Conservation (phyloP, 2,797 vertebrate species). For the Lepidocolaptes lacrymiger region DNA sequence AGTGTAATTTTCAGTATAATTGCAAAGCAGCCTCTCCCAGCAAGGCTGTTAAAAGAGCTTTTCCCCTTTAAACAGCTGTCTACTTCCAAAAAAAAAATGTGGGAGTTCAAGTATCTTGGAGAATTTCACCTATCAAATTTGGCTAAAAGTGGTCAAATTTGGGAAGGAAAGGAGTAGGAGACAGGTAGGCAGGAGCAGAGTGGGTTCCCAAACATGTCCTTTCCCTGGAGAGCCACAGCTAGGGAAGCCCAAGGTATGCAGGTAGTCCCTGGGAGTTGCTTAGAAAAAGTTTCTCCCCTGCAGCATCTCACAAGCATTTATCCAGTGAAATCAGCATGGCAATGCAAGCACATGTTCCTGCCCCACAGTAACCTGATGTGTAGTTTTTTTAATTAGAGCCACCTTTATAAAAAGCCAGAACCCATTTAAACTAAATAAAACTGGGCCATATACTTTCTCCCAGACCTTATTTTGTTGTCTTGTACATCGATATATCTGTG, state of each 20-base stretch:
- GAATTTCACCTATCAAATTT: not conserved
- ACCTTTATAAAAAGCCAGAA: not conserved
- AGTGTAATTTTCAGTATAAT: not conserved
- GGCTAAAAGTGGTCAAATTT: not conserved
- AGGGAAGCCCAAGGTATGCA: not conserved
- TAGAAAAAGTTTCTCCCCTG: not conserved
- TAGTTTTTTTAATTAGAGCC: not conserved
- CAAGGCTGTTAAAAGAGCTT: not conserved
- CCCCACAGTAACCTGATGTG: not conserved
- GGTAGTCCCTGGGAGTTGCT: not conserved
- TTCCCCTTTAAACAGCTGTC: not conserved
- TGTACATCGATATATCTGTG: not conserved
- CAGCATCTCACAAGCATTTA: not conserved
- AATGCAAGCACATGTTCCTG: not conserved
- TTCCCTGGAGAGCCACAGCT: not conserved
- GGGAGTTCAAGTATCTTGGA: not conserved
- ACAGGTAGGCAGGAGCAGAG: not conserved
- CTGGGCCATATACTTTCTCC: accelerated
- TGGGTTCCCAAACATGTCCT: not conserved
- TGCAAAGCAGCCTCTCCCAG: not conserved
- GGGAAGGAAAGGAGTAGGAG: not conserved
- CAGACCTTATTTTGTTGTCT: not conserved
- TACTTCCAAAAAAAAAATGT: not conserved
- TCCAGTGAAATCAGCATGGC: not conserved
- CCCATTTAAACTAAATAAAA: not conserved